A percentile compares a stretch with the other conserved stretches of the same genome.
These are phyloP conservation scores for Troilus luridus DNA, from an alignment of 2,888 invertebrate species.

Conservation along the genomic window DNA sequence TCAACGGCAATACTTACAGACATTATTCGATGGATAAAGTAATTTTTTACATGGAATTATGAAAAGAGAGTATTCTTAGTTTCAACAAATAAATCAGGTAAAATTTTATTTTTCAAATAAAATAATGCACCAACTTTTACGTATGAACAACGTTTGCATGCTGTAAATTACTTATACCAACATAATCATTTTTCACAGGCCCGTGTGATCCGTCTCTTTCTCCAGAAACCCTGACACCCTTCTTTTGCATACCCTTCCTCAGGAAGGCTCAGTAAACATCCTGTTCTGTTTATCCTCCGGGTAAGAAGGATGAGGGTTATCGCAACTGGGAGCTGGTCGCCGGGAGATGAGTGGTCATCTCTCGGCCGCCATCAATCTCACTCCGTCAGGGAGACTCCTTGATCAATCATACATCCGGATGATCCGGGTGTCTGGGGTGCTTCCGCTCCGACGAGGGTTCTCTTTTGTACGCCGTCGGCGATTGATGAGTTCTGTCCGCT, in stretches of 20 bases:
- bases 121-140: not conserved
- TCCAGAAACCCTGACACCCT: not conserved
- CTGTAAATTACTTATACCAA: not conserved
- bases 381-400: slow-evolving; percentile 33
- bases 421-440: slow-evolving; percentile 24
- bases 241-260: slow-evolving; percentile 18
- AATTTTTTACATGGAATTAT: too few relatives aligned
- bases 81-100: not conserved
- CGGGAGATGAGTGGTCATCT: slow-evolving; percentile 44
- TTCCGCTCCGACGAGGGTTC: slow-evolving; percentile 28
- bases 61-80: not conserved
- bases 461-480: slow-evolving; percentile 26
- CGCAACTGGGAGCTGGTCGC: not conserved
- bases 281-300: not conserved
- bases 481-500: slow-evolving; percentile 37
- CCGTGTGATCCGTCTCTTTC: not conserved
- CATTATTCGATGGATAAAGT: too few relatives aligned
- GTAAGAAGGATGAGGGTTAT: slow-evolving; percentile 45
- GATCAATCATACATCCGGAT: slow-evolving; percentile 43
- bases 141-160: not conserved
- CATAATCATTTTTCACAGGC: slow-evolving; percentile 10
- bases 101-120: not conserved
- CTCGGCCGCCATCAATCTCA: slow-evolving; percentile 30
- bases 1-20: too few relatives aligned
- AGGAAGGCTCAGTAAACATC: slow-evolving; percentile 1